Conservation (phyloP, 2,888 invertebrate genomes). For the Torymus auratus region DNA sequence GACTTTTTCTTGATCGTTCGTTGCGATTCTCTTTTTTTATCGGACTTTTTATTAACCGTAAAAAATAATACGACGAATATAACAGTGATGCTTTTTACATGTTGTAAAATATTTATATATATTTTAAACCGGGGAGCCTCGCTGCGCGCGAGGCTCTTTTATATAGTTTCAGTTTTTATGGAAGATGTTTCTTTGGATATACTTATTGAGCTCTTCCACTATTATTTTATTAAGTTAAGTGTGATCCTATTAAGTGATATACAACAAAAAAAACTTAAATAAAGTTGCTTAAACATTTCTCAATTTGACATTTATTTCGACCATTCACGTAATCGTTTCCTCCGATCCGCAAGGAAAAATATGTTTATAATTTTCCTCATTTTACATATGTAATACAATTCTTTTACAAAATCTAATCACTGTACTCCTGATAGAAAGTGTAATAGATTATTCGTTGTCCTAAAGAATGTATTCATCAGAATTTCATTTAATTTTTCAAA, state of each 20-base stretch:
- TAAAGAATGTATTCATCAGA: no score
- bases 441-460: no score
- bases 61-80: constrained; percentile 32
- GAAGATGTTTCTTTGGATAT: constrained; percentile 54
- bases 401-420: no score
- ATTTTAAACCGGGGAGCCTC: constrained; percentile 29
- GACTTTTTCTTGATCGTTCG: constrained; percentile 40
- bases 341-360: no score
- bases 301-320: constrained; percentile 38
- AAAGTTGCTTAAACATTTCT: constrained; percentile 51
- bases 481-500: no score
- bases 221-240: constrained; percentile 56
- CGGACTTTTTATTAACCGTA: constrained; percentile 27
- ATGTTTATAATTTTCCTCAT: no score
- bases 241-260: constrained; percentile 55
- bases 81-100: constrained; percentile 57
- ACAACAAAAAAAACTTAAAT: constrained; percentile 49
- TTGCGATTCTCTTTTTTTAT: constrained; percentile 52
- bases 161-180: constrained; percentile 47
- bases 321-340: no score
- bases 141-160: constrained; percentile 12
- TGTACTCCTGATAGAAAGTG: no score
- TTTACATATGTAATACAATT: no score
- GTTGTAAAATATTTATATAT: constrained; percentile 53
- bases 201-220: constrained; percentile 55